Evolutionary conservation across 2,888 invertebrate species (phyloP), one percentile per base, ranked within the genome.

Genomic region (Parthenolecanium corni): DNA sequence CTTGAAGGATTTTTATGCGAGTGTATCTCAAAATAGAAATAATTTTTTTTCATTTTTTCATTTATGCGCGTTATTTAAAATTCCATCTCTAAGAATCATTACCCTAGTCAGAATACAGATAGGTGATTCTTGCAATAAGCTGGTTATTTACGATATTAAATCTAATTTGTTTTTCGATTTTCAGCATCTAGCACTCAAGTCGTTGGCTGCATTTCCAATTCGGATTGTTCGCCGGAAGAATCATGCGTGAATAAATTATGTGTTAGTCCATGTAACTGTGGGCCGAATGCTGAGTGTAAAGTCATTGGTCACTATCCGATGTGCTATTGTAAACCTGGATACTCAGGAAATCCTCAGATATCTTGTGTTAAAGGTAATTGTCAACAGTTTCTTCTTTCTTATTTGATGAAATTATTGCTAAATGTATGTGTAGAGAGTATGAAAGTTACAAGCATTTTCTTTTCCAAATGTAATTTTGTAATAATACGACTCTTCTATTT

Each of bases 291-390:
- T 4, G 85, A 88, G 68, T 93, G 93, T 72, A 78, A 78, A 65
- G 88, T 92, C 12, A 77, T 81, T 58, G 83, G 87, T 73, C 92
- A 93, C 72, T 87, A 89, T 74, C 89, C 91, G 16, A 83, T 86
- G 16, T 93, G 92, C 72, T 83, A 80, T 69, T 93, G 92, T 72
- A 80, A 81, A 70, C 80, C 83, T 40, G 89, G 89, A 54, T 90
- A 82, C 73, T 87, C 88, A 44, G 92, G 91, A 71, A 89, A 89
- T 74, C 88, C 90, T 20, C 88, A 87, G 74, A 78, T 79, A 62
- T 87, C 86, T 54, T 92, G 92, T 71, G 77, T 79, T 24, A 85
- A 86, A 78, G 79, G 83, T 83, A 77, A n/a, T n/a, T 23, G 24
- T 14, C 16, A 21, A 36, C 23, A 51, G 21, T n/a, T n/a, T 2